These are phyloP conservation scores for Coregonus ussuriensis DNA, from an alignment of 2,797 vertebrate species.

Conservation along the genomic window DNA sequence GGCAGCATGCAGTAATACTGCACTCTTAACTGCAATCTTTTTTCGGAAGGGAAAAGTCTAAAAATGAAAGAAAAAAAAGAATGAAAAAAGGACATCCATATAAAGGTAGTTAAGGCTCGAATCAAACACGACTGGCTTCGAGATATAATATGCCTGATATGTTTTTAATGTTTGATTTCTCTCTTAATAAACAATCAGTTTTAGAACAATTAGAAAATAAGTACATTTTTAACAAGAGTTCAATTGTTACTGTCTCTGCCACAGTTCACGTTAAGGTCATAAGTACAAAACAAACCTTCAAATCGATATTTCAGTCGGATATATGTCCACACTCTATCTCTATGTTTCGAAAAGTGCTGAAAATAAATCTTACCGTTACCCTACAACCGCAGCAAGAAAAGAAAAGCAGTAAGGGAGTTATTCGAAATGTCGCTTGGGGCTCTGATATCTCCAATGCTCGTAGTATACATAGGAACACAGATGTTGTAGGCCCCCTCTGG, in stretches of 20 bases:
- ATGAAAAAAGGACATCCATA: neutral
- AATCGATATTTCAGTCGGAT: conserved; percentile 43
- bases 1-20: too few relatives aligned
- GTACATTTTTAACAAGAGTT: conserved; percentile 57
- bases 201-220: conserved; percentile 62
- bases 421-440: conserved; percentile 58
- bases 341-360: conserved; percentile 69
- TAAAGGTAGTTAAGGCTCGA: neutral
- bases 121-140: conserved; percentile 50
- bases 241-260: conserved; percentile 47
- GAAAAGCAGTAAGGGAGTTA: conserved; percentile 63
- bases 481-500: too few relatives aligned
- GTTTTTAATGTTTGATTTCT: conserved; percentile 71
- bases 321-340: conserved; percentile 45
- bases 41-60: too few relatives aligned
- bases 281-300: conserved; percentile 49
- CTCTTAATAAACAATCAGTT: conserved; percentile 66
- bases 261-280: conserved; percentile 25
- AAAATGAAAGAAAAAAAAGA: conserved; percentile 4
- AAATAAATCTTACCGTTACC: conserved; percentile 72
- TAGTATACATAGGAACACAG: too few relatives aligned
- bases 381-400: conserved; percentile 66
- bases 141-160: conserved; percentile 67
- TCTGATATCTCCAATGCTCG: conserved; percentile 61
- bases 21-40: too few relatives aligned